Base-by-base conservation (phyloP, 2,888 invertebrate species). In the Myopa testacea region DNA sequence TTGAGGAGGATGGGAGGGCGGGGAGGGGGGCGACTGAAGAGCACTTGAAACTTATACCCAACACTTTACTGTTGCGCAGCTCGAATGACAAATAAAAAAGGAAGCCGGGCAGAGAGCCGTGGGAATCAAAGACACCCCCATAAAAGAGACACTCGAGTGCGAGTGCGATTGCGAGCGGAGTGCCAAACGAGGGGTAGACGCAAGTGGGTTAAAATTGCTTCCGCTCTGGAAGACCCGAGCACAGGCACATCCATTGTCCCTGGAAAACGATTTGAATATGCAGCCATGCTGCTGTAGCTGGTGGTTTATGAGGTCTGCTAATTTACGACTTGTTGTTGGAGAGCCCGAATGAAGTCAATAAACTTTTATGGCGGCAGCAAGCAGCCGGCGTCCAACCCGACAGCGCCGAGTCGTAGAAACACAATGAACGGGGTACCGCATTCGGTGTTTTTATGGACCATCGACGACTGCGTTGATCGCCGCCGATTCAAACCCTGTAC, bases 21-120 rank as follows among this genome's bases (percentile, higher is more conserved):
- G 16, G 37, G 34, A 62, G n/a, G 38, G 65, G 37, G 79, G 81
- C 82, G 86, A 85, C 85, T 86, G 79, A 84, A 86, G 84, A 82
- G 84, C 83, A 86, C 85, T 85, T 84, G 86, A 85, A 84, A 86
- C 84, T 75, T 80, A 79, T 62, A 80, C 75, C 81, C 77, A 79
- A 69, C 55, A n/a, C 45, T 73, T 76, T 76, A 38, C 19, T 26
- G 26, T 26, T 45, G 26, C 45, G n/a, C 10, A 34, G 40, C 45
- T 67, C 50, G 16, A 76, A 69, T 62, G 73, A 78, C 70, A 67
- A 63, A n/a, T 40, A 50, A 37, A 37, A 37, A 37, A 37, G 55
- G 60, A 72, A 72, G 60, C n/a, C 76, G 78, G 75, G 76, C 76
- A 75, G 55, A 75, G 55, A 69, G 77, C 60, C 81, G 80, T 81